Percentiles rank a stretch among this genome's conserved stretches.
Evolutionary conservation across 2,797 vertebrate genomes (phyloP).

Genomic region (Synaphobranchus kaupii): DNA sequence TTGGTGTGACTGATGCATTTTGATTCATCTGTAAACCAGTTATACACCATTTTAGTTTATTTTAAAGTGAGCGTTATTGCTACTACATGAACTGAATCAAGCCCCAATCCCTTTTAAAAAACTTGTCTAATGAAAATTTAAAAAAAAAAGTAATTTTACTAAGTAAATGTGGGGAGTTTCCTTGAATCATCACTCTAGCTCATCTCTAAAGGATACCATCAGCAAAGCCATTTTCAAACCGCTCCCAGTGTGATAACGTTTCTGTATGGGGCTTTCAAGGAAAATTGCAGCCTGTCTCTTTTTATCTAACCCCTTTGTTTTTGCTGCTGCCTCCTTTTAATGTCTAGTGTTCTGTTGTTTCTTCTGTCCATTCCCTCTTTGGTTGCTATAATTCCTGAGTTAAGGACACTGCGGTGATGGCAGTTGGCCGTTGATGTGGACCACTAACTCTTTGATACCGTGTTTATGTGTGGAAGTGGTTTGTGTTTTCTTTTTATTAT

Average conservation of each 20-base stretch:
- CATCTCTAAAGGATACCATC: constrained; percentile 11
- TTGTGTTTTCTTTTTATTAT: constrained; percentile 55
- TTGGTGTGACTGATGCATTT: constrained; percentile 11
- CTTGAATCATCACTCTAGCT: not conserved
- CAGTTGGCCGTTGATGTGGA: not conserved
- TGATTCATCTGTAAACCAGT: not conserved
- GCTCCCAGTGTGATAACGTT: constrained; percentile 22
- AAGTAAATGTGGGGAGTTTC: not conserved
- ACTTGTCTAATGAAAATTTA: constrained; percentile 3
- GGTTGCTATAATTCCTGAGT: constrained; percentile 13
- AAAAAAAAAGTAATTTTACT: constrained; percentile 17
- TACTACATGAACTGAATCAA: not conserved
- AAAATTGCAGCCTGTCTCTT: constrained; percentile 28
- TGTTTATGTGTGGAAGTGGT: constrained; percentile 28
- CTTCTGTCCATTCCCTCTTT: not conserved
- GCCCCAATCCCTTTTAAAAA: not conserved
- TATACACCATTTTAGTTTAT: not conserved
- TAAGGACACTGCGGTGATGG: constrained; percentile 2
- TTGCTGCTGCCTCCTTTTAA: not conserved
- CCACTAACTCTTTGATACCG: constrained; percentile 4
- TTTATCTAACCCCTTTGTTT: constrained; percentile 12
- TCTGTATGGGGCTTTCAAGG: constrained; percentile 20
- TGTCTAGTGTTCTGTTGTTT: constrained; percentile 2
- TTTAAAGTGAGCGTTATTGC: not conserved
- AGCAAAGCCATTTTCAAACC: constrained; percentile 23